A percentile compares a stretch with the other conserved stretches of the same genome.
These are phyloP conservation scores for Coilia nasus DNA, from an alignment of 2,797 vertebrate species.

Conservation along the genomic window DNA sequence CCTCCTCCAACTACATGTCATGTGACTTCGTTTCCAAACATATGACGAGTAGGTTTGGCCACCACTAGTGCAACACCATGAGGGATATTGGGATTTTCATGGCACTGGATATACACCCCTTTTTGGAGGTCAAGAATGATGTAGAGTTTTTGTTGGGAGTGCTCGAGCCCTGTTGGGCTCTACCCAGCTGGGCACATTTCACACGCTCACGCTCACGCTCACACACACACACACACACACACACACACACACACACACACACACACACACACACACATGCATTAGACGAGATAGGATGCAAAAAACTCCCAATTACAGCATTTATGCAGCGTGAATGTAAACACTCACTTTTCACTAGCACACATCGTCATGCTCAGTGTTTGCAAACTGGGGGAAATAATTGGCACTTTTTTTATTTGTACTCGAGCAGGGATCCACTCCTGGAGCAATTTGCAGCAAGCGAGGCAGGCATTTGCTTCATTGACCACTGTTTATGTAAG, in stretches of 20 bases:
- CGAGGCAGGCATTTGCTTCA: constrained; percentile 52
- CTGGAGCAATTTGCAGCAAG: constrained; percentile 50
- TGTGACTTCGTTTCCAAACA: too few species aligned
- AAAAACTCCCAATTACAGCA: constrained; percentile 41
- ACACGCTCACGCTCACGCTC: background rate
- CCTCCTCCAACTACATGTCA: background rate
- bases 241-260: constrained; percentile 14
- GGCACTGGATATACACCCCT: too few species aligned
- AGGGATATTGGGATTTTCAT: too few species aligned
- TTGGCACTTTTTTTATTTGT: constrained; percentile 30
- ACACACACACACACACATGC: background rate
- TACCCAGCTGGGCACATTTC: too few species aligned
- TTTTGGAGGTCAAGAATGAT: too few species aligned
- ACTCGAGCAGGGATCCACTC: constrained; percentile 37
- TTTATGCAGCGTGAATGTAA: background rate
- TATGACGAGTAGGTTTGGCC: too few species aligned
- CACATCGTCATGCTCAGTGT: constrained; percentile 33
- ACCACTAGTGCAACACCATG: too few species aligned
- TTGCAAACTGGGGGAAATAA: constrained; percentile 47
- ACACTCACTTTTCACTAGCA: constrained; percentile 4
- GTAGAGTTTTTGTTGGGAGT: too few species aligned
- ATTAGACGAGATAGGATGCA: background rate
- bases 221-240: constrained; percentile 8
- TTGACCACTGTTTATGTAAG: constrained; percentile 47
- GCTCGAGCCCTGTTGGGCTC: too few species aligned